Evolutionary conservation across 2,888 invertebrate species (phyloP), one percentile per base, ranked within the genome.

Genomic region (Crematogaster levior): DNA sequence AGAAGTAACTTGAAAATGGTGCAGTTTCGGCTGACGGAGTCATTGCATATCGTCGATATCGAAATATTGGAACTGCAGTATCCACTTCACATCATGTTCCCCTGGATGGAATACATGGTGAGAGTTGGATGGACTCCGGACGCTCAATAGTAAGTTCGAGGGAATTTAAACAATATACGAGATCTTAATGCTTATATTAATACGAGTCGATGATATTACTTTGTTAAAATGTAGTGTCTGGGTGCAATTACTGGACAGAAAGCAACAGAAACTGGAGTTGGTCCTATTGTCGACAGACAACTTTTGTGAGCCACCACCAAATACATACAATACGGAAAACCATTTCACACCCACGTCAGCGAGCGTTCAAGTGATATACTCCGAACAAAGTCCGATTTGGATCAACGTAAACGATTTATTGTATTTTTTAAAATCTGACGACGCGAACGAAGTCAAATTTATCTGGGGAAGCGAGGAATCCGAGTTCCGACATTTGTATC

Each of bases 61-160:
- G 96, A 97, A 91, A 97, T 97, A 95, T 96, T 97, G 91, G 97
- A 97, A 90, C 95, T 98, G 86, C 96, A 96, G 65, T 97, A 97
- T 92, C 96, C 97, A 0, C 94, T 98, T n/a, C 96, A 96, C 65
- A 96, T 97, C 75, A 96, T 98, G 84, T 98, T 98, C 93, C 98
- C 98, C 0, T 98, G 98, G 98, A 97, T 98, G 95, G 99, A 99
- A 93, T 99, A 99, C 95, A 95, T 99, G 86, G 98, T 99, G 0
- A 95, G 99, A 88, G 98, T 98, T 18, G 99, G 99, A 0, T 99
- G 99, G 99, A 98, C 98, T 0, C 98, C 98, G 0, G 97, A 98
- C 93, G 97, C 98, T 40, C 96, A 97, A 91, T 97, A 96, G 99
- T 99, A 95, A 96, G 97, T 96, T 75, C 2, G 3, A 37, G 10